phyloP scores from a whole-genome alignment of 2,113 vertebrate genomes.

The Pterocles gutturalis region DNA sequence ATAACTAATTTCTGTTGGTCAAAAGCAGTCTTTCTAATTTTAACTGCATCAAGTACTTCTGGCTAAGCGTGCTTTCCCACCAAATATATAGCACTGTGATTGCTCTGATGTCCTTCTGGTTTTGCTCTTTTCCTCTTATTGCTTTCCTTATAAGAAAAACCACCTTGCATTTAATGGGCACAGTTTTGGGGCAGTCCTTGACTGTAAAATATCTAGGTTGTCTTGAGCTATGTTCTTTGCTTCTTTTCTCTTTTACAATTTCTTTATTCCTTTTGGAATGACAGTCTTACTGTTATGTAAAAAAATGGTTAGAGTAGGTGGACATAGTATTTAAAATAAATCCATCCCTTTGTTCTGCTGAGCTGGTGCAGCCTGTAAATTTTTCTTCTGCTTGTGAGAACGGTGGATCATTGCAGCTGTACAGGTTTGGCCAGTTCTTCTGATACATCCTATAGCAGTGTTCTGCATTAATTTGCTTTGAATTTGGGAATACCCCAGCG shows the following conservation, averaged over 20 bases:
- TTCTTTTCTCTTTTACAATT: not conserved
- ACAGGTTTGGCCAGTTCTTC: constrained; percentile 46
- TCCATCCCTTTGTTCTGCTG: not conserved
- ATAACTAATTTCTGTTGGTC: not conserved
- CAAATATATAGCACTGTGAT: not conserved
- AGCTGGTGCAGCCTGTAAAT: not conserved
- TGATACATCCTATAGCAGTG: not conserved
- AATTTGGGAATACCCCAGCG: not conserved
- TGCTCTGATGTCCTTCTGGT: not conserved
- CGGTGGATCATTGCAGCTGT: not conserved
- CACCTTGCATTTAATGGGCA: not conserved
- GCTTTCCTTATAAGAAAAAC: not conserved
- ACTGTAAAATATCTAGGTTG: not conserved
- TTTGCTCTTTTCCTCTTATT: not conserved
- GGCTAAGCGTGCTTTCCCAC: accelerated
- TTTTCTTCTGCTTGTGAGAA: not conserved
- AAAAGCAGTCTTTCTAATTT: not conserved
- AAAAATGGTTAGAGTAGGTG: not conserved
- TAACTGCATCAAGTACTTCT: not conserved
- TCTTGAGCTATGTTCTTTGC: not conserved
- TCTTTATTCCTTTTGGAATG: not conserved
- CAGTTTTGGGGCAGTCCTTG: not conserved
- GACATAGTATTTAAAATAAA: not conserved
- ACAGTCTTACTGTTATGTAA: not conserved
- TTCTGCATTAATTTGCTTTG: not conserved